These are phyloP conservation scores for Trachelus tabidus DNA, from an alignment of 2,888 invertebrate genomes.

Conservation along the genomic window DNA sequence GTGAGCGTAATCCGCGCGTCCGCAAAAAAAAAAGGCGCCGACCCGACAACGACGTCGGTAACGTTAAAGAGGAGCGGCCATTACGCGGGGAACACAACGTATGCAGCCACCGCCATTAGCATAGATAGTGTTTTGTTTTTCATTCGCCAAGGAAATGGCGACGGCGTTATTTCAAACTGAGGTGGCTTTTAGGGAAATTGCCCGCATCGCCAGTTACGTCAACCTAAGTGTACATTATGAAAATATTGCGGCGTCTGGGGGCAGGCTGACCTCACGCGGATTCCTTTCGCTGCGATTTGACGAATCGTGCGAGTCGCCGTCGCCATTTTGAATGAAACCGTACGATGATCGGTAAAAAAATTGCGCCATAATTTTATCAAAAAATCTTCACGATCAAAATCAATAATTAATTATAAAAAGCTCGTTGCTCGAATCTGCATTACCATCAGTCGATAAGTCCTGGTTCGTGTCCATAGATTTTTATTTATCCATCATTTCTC, in stretches of 20 bases:
- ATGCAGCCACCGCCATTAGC: slow-evolving; percentile 20
- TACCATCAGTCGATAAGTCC: too few species aligned
- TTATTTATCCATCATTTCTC: too few species aligned
- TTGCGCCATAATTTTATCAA: too few species aligned
- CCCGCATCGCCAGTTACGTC: slow-evolving; percentile 24
- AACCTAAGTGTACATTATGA: slow-evolving; percentile 22
- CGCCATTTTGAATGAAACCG: too few species aligned
- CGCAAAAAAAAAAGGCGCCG: neutral
- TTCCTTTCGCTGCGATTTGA: too few species aligned
- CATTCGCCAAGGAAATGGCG: slow-evolving; percentile 21
- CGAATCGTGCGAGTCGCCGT: too few species aligned
- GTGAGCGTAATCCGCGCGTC: neutral
- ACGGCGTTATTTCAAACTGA: slow-evolving; percentile 20
- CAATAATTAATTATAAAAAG: too few species aligned
- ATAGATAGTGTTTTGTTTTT: slow-evolving; percentile 26
- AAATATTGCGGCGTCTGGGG: slow-evolving; percentile 7
- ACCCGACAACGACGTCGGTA: neutral
- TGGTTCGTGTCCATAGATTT: too few species aligned
- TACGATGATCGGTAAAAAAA: too few species aligned
- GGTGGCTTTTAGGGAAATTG: slow-evolving; percentile 25
- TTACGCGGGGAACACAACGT: slow-evolving; percentile 8
- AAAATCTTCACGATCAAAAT: too few species aligned
- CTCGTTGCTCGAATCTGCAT: too few species aligned
- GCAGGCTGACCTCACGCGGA: neutral
- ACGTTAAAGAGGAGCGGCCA: slow-evolving; percentile 3